Conservation (phyloP, 2,797 vertebrate genomes). For the Zenarchopterus dispar region DNA sequence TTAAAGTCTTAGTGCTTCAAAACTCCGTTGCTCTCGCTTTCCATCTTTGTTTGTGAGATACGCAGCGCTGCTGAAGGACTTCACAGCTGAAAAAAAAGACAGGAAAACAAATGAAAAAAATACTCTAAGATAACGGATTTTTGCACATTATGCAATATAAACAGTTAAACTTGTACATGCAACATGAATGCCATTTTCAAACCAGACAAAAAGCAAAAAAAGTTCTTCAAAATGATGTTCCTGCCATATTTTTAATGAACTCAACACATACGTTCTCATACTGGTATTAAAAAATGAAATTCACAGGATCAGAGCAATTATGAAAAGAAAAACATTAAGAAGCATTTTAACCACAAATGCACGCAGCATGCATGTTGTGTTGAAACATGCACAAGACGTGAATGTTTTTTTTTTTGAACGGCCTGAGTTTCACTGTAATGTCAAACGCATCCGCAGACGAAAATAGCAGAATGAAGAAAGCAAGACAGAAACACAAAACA, state of each 20-base stretch:
- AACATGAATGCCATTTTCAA: neutral
- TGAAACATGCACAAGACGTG: constrained; percentile 18
- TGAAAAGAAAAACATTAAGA: neutral
- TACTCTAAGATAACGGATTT: neutral
- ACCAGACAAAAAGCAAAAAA: neutral
- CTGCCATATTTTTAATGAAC: too few species aligned
- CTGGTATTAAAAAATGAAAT: too few species aligned
- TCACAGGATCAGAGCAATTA: too few species aligned
- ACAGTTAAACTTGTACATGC: constrained; percentile 1
- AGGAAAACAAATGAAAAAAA: constrained; percentile 14
- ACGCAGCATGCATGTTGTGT: constrained; percentile 41
- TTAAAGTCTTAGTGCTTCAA: constrained; percentile 48
- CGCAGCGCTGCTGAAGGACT: constrained; percentile 18
- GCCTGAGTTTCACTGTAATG: constrained; percentile 3
- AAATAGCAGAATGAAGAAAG: constrained; percentile 17
- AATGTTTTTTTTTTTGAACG: neutral
- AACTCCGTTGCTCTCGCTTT: constrained; percentile 20
- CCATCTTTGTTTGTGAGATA: constrained; percentile 1
- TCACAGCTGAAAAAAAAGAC: constrained; percentile 66
- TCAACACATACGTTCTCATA: too few species aligned
- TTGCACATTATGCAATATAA: neutral
- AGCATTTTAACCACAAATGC: neutral
- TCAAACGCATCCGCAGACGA: constrained; percentile 31
- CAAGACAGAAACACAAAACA: neutral
- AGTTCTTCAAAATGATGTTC: too few species aligned